A percentile compares a stretch with the other conserved stretches of the same genome.
These are phyloP conservation scores for Teinopalpus imperialis DNA, from an alignment of 2,888 invertebrate genomes.

Conservation along the genomic window DNA sequence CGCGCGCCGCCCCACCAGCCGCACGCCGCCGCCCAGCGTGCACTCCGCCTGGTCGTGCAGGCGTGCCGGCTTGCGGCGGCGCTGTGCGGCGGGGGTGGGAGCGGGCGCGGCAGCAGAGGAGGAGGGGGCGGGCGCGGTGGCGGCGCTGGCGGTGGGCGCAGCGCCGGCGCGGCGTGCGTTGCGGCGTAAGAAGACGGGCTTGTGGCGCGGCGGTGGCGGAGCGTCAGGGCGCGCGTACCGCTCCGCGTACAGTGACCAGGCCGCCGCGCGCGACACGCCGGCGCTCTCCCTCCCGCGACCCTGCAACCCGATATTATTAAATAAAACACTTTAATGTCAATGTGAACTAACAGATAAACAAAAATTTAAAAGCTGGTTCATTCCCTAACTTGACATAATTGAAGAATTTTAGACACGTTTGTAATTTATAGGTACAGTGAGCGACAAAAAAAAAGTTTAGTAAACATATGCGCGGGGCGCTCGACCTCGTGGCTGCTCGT, in stretches of 20 bases:
- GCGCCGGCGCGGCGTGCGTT: conserved; percentile 55
- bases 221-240: conserved; percentile 44
- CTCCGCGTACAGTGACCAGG: conserved; percentile 62
- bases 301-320: too few species aligned
- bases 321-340: too few species aligned
- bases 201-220: conserved; percentile 44
- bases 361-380: too few species aligned
- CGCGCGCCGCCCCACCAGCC: conserved; percentile 18
- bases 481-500: too few species aligned
- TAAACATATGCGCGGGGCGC: too few species aligned
- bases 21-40: conserved; percentile 38
- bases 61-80: conserved; percentile 54
- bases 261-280: conserved; percentile 47
- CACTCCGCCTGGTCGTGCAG: conserved; percentile 51
- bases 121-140: conserved; percentile 36
- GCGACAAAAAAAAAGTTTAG: too few species aligned
- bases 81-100: conserved; percentile 27
- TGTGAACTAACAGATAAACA: too few species aligned
- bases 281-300: conserved; percentile 44
- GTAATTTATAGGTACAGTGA: too few species aligned
- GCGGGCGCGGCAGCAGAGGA: conserved; percentile 26
- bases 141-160: conserved; percentile 60
- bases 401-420: too few species aligned
- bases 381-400: too few species aligned
- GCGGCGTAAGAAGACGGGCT: conserved; percentile 58